A percentile compares a stretch with the other conserved stretches of the same genome.
These are phyloP conservation scores for Chydorus sphaericus DNA, from an alignment of 2,888 invertebrate genomes.

Conservation along the genomic window DNA sequence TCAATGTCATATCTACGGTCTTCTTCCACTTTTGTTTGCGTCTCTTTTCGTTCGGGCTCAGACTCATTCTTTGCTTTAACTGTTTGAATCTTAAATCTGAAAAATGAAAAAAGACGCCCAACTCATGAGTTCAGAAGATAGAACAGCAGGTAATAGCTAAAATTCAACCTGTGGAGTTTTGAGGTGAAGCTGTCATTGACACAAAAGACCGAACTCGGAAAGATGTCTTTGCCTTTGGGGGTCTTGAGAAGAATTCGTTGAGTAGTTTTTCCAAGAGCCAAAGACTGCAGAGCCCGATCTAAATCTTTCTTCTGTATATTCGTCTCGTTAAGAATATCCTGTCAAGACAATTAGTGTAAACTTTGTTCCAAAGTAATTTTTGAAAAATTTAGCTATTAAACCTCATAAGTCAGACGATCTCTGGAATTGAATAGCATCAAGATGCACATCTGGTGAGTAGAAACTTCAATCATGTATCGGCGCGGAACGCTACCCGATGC, in stretches of 20 bases:
- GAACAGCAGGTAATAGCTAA: too few species aligned
- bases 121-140: neutral
- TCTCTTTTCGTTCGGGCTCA: conserved; percentile 97
- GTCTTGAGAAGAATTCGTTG: conserved; percentile 87
- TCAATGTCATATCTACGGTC: conserved; percentile 99
- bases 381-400: conserved; percentile 24
- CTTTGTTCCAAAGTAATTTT: conserved; percentile 7
- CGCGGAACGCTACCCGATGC: conserved; percentile 34
- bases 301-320: conserved; percentile 97
- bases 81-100: conserved; percentile 80
- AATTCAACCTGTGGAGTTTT: conserved; percentile 80
- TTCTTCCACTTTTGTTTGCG: conserved; percentile 93
- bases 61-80: conserved; percentile 93
- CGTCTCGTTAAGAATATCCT: conserved; percentile 86
- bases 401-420: conserved; percentile 79
- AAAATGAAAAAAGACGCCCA: neutral
- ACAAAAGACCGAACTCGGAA: conserved; percentile 76
- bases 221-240: conserved; percentile 94
- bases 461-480: conserved; percentile 90
- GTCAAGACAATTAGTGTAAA: conserved; percentile 14
- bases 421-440: conserved; percentile 87
- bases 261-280: conserved; percentile 94
- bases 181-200: conserved; percentile 97
- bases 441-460: conserved; percentile 86
- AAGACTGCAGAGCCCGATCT: conserved; percentile 86